phyloP scores from a whole-genome alignment of 1,140 invertebrate species.

The Dinothrombium tinctorium region DNA sequence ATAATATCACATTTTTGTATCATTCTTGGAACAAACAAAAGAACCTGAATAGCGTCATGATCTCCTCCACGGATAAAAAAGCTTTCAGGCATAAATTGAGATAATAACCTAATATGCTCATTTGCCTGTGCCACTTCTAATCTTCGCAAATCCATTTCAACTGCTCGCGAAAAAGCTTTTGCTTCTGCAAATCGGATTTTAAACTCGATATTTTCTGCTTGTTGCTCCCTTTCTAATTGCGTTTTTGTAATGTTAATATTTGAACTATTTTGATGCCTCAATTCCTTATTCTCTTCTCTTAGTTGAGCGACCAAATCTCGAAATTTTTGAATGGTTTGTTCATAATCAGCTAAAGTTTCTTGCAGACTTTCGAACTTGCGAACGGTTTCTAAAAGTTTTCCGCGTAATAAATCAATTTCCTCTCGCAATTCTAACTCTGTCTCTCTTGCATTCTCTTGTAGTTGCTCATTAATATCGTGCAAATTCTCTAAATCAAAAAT shows the following conservation, averaged over 20 bases:
- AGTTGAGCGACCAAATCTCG: conserved; percentile 69
- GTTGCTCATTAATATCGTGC: conserved; percentile 44
- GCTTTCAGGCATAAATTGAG: conserved; percentile 76
- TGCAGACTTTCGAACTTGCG: conserved; percentile 43
- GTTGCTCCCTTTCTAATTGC: conserved; percentile 10
- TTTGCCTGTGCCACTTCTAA: conserved; percentile 70
- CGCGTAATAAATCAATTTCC: conserved; percentile 66
- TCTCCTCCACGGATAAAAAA: conserved; percentile 80
- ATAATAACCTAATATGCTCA: conserved; percentile 59
- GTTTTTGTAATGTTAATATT: neutral
- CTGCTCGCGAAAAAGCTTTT: conserved; percentile 55
- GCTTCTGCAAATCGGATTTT: conserved; percentile 56
- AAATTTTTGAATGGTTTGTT: conserved; percentile 85
- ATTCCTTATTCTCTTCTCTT: conserved; percentile 13
- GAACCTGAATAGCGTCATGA: conserved; percentile 70
- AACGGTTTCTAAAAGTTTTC: conserved; percentile 44
- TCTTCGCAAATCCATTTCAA: conserved; percentile 72
- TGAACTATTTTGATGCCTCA: conserved; percentile 5
- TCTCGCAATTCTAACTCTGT: conserved; percentile 75
- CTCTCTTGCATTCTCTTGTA: conserved; percentile 79
- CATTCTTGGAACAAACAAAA: conserved; percentile 65
- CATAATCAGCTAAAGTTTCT: conserved; percentile 74
- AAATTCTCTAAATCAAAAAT: conserved; percentile 31
- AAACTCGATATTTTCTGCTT: conserved; percentile 52
- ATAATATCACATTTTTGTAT: conserved; percentile 78